These are phyloP conservation scores for Lapara coniferarum DNA, from an alignment of 2,888 invertebrate species.

Conservation along the genomic window DNA sequence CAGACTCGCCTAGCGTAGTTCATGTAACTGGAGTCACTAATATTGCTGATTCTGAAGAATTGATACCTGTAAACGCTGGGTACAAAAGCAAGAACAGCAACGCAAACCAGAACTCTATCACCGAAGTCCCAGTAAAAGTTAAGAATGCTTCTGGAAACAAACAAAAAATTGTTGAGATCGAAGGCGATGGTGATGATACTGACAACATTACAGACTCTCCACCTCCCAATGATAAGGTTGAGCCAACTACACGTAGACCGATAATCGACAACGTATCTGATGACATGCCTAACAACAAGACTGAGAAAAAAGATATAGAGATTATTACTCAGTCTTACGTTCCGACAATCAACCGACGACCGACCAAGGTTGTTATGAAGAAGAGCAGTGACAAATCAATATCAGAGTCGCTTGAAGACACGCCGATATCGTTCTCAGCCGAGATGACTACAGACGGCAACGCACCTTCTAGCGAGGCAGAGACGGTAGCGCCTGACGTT, in stretches of 20 bases:
- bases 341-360: constrained; percentile 66
- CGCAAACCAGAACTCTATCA: constrained; percentile 74
- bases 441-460: constrained; percentile 36
- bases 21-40: constrained; percentile 49
- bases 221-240: constrained; percentile 68
- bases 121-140: constrained; percentile 67
- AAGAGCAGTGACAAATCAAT: constrained; percentile 54
- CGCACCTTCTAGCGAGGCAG: constrained; percentile 2
- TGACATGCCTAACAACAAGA: constrained; percentile 51
- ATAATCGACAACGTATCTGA: constrained; percentile 76
- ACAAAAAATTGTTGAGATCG: constrained; percentile 69
- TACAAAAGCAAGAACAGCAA: constrained; percentile 78
- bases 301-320: constrained; percentile 69
- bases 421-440: constrained; percentile 39
- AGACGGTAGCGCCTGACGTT: constrained; percentile 28
- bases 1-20: constrained; percentile 47
- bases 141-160: constrained; percentile 57
- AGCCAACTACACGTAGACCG: constrained; percentile 71
- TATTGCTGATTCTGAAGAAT: constrained; percentile 72
- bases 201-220: constrained; percentile 68
- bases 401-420: constrained; percentile 35
- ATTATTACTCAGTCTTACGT: constrained; percentile 74
- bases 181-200: constrained; percentile 70
- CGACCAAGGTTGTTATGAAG: constrained; percentile 71
- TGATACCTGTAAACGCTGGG: constrained; percentile 73